Percentiles rank a stretch among this genome's conserved stretches.
These are phyloP conservation scores for Coptotermes formosanus DNA, from an alignment of 1,140 invertebrate genomes.

Conservation along the genomic window DNA sequence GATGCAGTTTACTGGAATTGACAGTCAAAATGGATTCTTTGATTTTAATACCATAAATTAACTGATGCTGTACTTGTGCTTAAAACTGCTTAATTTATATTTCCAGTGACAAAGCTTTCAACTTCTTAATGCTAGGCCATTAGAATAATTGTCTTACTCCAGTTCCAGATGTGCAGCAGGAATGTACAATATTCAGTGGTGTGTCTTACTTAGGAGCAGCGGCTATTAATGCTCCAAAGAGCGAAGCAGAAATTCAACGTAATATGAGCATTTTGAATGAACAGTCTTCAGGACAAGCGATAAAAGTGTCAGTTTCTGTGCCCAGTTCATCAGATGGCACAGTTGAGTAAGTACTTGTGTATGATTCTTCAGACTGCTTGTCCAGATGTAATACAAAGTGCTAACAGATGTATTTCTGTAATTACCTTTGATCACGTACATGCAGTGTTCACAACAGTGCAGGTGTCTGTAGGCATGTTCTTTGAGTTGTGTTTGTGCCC, in stretches of 20 bases:
- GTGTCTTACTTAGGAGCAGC: conserved; percentile 94
- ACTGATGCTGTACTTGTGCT: no score
- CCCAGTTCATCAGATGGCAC: conserved; percentile 84
- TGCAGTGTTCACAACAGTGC: no score
- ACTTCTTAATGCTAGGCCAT: conserved; percentile 3
- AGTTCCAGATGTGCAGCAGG: conserved; percentile 70
- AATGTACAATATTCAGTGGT: conserved; percentile 88
- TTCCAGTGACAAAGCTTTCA: background rate
- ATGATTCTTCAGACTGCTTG: no score
- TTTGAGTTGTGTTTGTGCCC: no score
- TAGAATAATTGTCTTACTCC: background rate
- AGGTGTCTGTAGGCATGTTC: no score
- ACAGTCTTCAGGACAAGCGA: conserved; percentile 67
- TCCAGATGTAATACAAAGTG: no score
- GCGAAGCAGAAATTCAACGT: conserved; percentile 90
- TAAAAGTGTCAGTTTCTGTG: conserved; percentile 87
- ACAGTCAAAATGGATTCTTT: no score
- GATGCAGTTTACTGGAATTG: no score
- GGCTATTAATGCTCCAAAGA: conserved; percentile 89
- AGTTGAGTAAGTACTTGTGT: conserved; percentile 63
- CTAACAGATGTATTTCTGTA: no score
- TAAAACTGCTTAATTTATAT: background rate
- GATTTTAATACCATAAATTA: no score
- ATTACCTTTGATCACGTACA: no score
- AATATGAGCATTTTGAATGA: conserved; percentile 90